Evolutionary conservation across 2,888 invertebrate species (phyloP), one percentile per base, ranked within the genome.

Genomic region (Ichneumon xanthorius): DNA sequence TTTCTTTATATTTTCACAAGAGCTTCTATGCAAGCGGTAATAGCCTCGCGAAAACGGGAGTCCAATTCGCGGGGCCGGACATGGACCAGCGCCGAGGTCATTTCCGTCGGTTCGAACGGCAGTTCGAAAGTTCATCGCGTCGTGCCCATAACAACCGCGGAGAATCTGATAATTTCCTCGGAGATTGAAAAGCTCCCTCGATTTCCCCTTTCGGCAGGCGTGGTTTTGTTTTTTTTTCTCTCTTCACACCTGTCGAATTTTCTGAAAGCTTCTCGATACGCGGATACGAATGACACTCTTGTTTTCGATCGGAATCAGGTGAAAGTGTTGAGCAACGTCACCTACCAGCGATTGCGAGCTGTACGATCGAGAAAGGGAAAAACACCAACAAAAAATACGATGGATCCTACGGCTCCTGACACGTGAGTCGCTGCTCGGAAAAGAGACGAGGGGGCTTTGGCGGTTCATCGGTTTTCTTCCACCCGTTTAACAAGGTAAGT

Each of bases 121-220:
- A 82, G 63, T 82, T 85, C 82, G 75, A 85, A 85, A 82, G 82
- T 85, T 85, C 85, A 79, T 82, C 37, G 45, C 77, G 37, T 19
- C 45, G 45, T 30, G 40, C 40, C 26, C 58, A 68, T 75, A 58
- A 72, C 65, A 30, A 5, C 50, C 16, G 67, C 55, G 37, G 53
- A 19, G 73, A 71, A 61, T 61, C 48, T 19, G 45, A 83, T 79
- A 70, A 79, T 75, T 68, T 63, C 48, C 26, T 22, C 65, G 61
- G 73, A 75, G 79, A 79, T 83, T 75, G 53, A 53, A 79, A 48
- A 55, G 48, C 50, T 3, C 73, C 7, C 30, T 16, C 53, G 40
- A 63, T 70, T 53, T 75, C 78, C 79, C 48, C 11, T 26, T 61
- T 45, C 37, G n/a, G n/a, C n/a, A 14, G 55, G 68, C 50, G 67